Evolutionary conservation across 2,888 invertebrate genomes (phyloP).

Genomic region (Campoplex nolae): DNA sequence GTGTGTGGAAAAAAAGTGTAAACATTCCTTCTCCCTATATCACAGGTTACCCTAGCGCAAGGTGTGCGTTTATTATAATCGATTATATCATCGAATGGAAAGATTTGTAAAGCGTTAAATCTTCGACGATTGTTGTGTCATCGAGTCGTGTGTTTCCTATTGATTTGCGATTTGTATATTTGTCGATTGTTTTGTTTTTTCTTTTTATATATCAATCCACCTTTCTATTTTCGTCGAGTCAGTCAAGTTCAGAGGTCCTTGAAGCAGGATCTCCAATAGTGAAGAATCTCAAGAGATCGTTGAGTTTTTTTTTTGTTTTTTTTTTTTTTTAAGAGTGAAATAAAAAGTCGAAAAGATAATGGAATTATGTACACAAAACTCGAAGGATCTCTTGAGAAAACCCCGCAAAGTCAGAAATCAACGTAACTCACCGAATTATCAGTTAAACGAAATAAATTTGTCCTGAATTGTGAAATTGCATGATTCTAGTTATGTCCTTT

Average conservation of each 20-base stretch:
- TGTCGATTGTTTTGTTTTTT: conserved; percentile 20
- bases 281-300: conserved; percentile 66
- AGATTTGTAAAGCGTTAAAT: conserved; percentile 53
- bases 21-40: conserved; percentile 78
- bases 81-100: conserved; percentile 67
- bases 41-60: conserved; percentile 83
- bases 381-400: conserved; percentile 75
- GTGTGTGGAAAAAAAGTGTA: conserved; percentile 54
- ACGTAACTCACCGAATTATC: conserved; percentile 79
- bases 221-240: conserved; percentile 50
- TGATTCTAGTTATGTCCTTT: neutral
- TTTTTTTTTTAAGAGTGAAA: conserved; percentile 5
- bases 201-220: conserved; percentile 31
- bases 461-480: too few relatives aligned
- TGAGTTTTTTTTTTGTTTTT: conserved; percentile 52
- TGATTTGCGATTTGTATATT: conserved; percentile 31
- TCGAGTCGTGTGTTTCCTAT: conserved; percentile 52
- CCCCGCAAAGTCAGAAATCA: conserved; percentile 82
- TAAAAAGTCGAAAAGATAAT: conserved; percentile 13
- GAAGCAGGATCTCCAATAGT: conserved; percentile 28
- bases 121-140: conserved; percentile 70
- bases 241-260: conserved; percentile 40
- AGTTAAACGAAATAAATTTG: conserved; percentile 16
- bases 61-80: conserved; percentile 74
- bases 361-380: conserved; percentile 66